Evolutionary conservation across 1,140 invertebrate genomes (phyloP).

Genomic region (Yoshiicerus persimilis): DNA sequence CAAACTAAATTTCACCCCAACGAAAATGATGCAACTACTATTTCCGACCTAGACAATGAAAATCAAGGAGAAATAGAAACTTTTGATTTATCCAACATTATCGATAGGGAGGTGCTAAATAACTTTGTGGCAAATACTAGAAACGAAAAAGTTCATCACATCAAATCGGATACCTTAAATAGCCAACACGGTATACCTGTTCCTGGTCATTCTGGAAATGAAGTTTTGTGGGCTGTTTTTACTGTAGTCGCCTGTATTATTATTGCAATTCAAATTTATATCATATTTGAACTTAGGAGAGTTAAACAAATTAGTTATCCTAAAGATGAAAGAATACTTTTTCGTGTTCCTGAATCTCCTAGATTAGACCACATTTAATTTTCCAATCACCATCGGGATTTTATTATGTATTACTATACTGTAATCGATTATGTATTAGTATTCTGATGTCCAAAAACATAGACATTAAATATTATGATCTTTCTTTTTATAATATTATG

Average conservation of each 20-base stretch:
- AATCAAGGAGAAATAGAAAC: background rate
- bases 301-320: background rate
- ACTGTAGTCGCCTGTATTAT: background rate
- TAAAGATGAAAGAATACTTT: constrained; percentile 23
- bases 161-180: background rate
- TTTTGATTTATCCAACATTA: background rate
- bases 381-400: no score
- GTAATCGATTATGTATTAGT: no score
- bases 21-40: background rate
- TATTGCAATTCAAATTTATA: constrained; percentile 13
- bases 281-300: background rate
- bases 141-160: background rate
- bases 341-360: background rate
- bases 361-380: no score
- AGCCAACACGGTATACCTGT: background rate
- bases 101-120: background rate
- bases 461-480: no score
- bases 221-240: background rate
- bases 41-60: background rate
- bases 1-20: background rate
- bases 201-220: background rate
- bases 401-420: no score
- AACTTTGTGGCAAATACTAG: background rate
- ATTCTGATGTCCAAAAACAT: no score
- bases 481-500: no score